phyloP scores from a whole-genome alignment of 2,888 invertebrate species.

The Eurytoma adleriae region DNA sequence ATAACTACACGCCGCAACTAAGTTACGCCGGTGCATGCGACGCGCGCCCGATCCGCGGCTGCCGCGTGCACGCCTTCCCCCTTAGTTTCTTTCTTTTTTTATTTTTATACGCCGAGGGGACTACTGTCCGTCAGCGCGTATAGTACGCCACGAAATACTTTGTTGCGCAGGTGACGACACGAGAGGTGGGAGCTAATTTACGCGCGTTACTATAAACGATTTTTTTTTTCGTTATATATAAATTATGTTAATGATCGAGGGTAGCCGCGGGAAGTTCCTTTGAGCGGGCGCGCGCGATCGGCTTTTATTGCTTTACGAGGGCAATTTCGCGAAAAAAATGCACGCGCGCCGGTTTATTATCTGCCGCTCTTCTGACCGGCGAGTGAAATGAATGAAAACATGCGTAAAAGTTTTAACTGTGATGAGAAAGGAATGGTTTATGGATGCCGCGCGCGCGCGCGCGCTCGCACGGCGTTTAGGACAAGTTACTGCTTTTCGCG shows the following conservation, averaged over 20 bases:
- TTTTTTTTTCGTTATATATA: constrained; percentile 30
- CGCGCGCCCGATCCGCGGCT: constrained; percentile 13
- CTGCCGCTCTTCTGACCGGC: background rate
- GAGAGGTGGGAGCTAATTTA: constrained; percentile 42
- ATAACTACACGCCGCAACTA: constrained; percentile 55
- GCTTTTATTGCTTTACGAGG: constrained; percentile 54
- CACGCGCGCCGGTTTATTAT: constrained; percentile 2
- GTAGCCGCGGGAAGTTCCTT: constrained; percentile 24
- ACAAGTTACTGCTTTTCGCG: constrained; percentile 13
- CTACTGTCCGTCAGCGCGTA: constrained; percentile 3
- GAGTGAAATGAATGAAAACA: constrained; percentile 52
- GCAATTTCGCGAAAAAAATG: constrained; percentile 47
- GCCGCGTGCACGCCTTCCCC: background rate
- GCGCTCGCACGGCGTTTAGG: constrained; percentile 41
- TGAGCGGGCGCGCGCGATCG: constrained; percentile 39
- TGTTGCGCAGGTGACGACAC: constrained; percentile 22
- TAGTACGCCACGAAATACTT: background rate
- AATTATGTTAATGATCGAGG: constrained; percentile 48
- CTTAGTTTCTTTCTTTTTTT: background rate
- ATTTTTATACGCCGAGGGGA: constrained; percentile 25
- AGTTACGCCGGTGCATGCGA: constrained; percentile 45
- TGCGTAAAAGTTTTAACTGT: constrained; percentile 42
- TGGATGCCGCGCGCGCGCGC: constrained; percentile 3
- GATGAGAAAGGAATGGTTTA: constrained; percentile 53
- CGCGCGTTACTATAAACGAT: constrained; percentile 37